Conservation (phyloP, 2,888 invertebrate genomes). For the Troilus luridus region DNA sequence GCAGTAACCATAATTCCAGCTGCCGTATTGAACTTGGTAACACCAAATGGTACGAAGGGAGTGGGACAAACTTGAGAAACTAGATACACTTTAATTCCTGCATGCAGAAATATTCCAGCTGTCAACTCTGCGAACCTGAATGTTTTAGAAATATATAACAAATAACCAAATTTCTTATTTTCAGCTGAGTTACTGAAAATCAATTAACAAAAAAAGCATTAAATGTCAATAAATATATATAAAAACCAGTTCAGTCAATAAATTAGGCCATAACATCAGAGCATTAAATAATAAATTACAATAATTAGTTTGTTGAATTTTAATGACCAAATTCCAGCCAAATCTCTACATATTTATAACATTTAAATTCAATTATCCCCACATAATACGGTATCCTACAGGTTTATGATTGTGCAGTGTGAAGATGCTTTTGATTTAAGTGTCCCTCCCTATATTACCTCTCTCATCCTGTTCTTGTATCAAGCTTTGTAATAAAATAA, state of each 20-base stretch:
- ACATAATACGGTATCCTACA: too few relatives aligned
- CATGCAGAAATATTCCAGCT: slow-evolving; percentile 84
- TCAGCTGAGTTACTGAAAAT: not conserved
- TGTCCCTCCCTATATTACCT: too few relatives aligned
- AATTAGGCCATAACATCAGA: too few relatives aligned
- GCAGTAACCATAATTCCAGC: slow-evolving; percentile 96
- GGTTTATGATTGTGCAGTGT: too few relatives aligned
- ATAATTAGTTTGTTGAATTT: too few relatives aligned
- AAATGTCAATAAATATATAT: not conserved
- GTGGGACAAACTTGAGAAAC: slow-evolving; percentile 89
- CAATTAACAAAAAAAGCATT: too few relatives aligned
- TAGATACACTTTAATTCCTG: slow-evolving; percentile 84
- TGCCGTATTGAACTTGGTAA: slow-evolving; percentile 80
- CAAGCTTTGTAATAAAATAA: not conserved
- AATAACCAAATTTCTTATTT: not conserved
- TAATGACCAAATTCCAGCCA: too few relatives aligned
- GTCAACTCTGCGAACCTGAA: slow-evolving; percentile 90
- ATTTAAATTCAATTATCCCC: too few relatives aligned
- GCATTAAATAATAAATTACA: too few relatives aligned
- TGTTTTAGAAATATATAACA: slow-evolving; percentile 30
- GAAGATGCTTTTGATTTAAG: too few relatives aligned
- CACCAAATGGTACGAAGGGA: slow-evolving; percentile 92
- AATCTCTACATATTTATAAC: too few relatives aligned
- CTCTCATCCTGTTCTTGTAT: not conserved
- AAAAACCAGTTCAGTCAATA: too few relatives aligned